Evolutionary conservation across 2,888 invertebrate species (phyloP), one percentile per base, ranked within the genome.

Genomic region (Andrena minutula): DNA sequence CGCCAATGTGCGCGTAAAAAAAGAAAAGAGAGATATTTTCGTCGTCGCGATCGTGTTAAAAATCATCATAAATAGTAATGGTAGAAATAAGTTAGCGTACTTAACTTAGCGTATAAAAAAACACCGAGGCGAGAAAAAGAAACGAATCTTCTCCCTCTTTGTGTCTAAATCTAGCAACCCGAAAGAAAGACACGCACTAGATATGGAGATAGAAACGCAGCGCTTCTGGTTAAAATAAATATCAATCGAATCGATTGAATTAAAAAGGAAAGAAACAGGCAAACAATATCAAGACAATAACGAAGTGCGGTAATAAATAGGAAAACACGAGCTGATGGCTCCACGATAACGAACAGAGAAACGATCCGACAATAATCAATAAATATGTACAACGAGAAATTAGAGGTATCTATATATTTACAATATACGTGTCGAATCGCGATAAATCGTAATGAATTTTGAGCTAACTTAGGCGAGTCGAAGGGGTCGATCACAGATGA

Each of bases 341-440:
- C n/a, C 20, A 47, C 8, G 28, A 16, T 23, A 71, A 66, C 16
- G 16, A 64, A 61, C n/a, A n/a, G 28, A 30, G 35, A 81, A 75
- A 64, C 32, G 70, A 35, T 8, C 51, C 41, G 53, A 70, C 60
- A 53, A 49, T 61, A 75, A 71, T 78, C 69, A 79, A 87, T 81
- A 84, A 86, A 72, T 87, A 87, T 87, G 65, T 86, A 87, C 85
- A 87, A 84, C 79, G 70, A 82, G 71, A 77, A 78, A 78, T 58
- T 70, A 81, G 20, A 23, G 23, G 4, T 56, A n/a, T 51, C 28
- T 70, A 63, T 30, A 41, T 87, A 87, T 88, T 79, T 87, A 88
- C 86, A 87, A 64, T 30, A 51, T 20, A 28, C 23, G 56, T 12
- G 23, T 70, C 80, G 58, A 64, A 79, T 69, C 16, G 49, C 72